Percentiles rank a stretch among this genome's conserved stretches.
Conservation (phyloP, 2,888 invertebrate genomes). For the Phaonia tiefii region DNA sequence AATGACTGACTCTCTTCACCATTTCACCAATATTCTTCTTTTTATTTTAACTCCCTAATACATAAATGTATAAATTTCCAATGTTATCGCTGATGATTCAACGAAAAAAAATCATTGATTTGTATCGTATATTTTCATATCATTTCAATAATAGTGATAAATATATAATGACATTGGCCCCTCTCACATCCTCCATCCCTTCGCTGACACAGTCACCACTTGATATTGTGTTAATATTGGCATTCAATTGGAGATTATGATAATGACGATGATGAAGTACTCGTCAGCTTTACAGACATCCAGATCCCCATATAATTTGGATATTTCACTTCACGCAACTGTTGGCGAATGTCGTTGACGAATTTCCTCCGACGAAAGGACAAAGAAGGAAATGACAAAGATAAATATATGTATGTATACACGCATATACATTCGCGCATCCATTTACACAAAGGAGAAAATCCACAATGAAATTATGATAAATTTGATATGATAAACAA, state of each 20-base stretch:
- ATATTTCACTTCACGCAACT: conserved; percentile 42
- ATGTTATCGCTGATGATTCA: no score
- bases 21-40: background rate
- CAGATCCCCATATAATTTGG: background rate
- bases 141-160: conserved; percentile 6
- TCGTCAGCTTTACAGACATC: background rate
- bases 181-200: background rate
- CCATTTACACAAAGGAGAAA: background rate
- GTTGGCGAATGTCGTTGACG: conserved; percentile 9
- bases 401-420: background rate
- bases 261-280: conserved; percentile 10
- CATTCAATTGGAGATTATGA: background rate
- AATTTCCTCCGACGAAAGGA: no score
- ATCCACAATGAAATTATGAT: conserved; percentile 61
- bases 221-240: background rate
- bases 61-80: no score
- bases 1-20: no score
- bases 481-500: no score
- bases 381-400: background rate
- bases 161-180: background rate
- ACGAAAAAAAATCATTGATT: conserved; percentile 2
- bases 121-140: background rate
- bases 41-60: no score
- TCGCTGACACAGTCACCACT: background rate
- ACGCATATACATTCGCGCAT: background rate